Conservation (phyloP, 1,140 invertebrate genomes). For the Thrips palmi region DNA sequence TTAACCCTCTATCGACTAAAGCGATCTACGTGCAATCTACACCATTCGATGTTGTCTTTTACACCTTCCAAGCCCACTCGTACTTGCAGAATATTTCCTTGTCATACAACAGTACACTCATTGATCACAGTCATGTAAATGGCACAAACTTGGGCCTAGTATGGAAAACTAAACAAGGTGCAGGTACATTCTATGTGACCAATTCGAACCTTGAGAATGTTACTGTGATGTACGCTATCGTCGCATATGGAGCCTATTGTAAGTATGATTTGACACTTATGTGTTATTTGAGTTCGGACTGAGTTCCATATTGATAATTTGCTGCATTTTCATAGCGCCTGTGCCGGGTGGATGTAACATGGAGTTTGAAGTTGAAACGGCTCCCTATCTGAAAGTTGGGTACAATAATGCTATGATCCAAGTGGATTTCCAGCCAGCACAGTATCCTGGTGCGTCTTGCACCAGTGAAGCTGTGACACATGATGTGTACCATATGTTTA, state of each 20-base stretch:
- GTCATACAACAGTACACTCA: constrained; percentile 26
- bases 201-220: constrained; percentile 25
- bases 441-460: constrained; percentile 20
- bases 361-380: constrained; percentile 38
- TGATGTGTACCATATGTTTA: constrained; percentile 41
- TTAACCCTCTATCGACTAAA: too few relatives aligned
- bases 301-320: constrained; percentile 18
- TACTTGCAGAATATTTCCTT: constrained; percentile 37
- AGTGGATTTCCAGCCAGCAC: constrained; percentile 37
- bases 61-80: constrained; percentile 46
- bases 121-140: constrained; percentile 20
- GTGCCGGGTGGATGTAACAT: constrained; percentile 62
- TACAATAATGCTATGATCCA: constrained; percentile 30
- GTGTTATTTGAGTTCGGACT: constrained; percentile 6
- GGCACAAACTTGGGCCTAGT: constrained; percentile 46
- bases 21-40: too few relatives aligned
- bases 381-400: constrained; percentile 38
- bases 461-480: constrained; percentile 23
- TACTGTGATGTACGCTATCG: constrained; percentile 28
- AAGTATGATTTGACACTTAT: constrained; percentile 16
- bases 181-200: constrained; percentile 21
- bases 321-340: constrained; percentile 33
- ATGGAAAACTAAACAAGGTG: constrained; percentile 16
- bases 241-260: constrained; percentile 34
- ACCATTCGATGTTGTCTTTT: constrained; percentile 29